Evolutionary conservation across 2,888 invertebrate species (phyloP).

Genomic region (Chalcosyrphus nemorum): DNA sequence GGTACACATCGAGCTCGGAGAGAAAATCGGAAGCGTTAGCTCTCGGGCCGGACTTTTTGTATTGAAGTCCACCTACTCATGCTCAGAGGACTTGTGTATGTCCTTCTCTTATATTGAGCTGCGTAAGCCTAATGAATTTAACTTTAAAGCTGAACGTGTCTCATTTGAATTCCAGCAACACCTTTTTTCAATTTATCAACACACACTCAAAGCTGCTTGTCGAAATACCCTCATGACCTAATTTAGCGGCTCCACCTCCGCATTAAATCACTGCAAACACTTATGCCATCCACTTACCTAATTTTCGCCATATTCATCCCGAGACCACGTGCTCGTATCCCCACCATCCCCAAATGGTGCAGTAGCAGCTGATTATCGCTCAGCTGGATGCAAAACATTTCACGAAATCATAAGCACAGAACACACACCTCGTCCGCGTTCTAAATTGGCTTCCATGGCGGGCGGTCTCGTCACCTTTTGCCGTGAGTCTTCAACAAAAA

Average conservation of each 20-base stretch:
- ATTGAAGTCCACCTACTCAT: no score
- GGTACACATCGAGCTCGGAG: no score
- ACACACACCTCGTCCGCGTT: neutral
- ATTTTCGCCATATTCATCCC: conserved; percentile 34
- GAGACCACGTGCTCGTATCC: conserved; percentile 7
- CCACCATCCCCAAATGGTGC: neutral
- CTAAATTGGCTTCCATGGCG: conserved; percentile 25
- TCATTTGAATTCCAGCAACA: neutral
- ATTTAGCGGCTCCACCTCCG: conserved; percentile 1
- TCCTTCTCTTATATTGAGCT: no score
- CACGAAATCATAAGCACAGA: conserved; percentile 45
- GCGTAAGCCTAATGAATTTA: no score
- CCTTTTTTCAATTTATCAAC: conserved; percentile 15
- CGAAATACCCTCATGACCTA: conserved; percentile 1
- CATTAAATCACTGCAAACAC: conserved; percentile 24
- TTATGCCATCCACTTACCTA: conserved; percentile 33
- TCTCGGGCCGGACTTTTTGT: no score
- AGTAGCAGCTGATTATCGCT: conserved; percentile 31
- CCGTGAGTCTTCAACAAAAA: neutral
- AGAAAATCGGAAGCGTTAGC: no score
- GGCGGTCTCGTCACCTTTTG: neutral
- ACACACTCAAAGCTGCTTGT: neutral
- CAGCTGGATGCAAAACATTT: conserved; percentile 53
- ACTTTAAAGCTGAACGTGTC: neutral
- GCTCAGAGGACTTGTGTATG: no score